Conservation (phyloP, 2,797 vertebrate genomes). For the Arctocebus calabarensis region DNA sequence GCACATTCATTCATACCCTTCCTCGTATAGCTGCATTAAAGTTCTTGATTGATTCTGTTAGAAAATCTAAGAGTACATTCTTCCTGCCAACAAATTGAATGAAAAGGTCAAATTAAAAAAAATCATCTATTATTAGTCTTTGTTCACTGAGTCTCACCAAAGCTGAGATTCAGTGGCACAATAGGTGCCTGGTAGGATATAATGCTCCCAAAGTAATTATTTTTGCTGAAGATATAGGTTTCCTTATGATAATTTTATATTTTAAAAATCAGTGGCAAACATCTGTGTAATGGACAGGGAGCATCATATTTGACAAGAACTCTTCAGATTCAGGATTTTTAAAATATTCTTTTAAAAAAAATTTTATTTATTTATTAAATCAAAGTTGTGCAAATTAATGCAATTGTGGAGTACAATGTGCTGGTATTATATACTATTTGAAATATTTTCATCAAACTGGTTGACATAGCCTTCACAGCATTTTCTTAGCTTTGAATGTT, state of each 20-base stretch:
- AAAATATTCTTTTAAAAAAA: background rate
- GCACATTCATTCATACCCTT: background rate
- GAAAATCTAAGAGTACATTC: background rate
- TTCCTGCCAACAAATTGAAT: background rate
- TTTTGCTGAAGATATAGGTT: background rate
- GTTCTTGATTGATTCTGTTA: background rate
- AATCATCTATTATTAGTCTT: background rate
- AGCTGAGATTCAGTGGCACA: background rate
- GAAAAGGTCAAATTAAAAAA: background rate
- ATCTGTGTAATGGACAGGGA: background rate
- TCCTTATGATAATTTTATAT: conserved; percentile 16
- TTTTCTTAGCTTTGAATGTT: too few relatives aligned
- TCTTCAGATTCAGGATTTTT: background rate
- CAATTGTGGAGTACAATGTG: too few relatives aligned
- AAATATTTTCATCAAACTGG: too few relatives aligned
- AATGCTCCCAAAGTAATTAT: background rate
- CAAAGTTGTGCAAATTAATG: too few relatives aligned
- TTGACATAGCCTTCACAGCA: too few relatives aligned
- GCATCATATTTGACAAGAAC: background rate
- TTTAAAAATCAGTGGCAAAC: background rate
- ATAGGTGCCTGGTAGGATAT: background rate
- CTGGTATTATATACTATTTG: too few relatives aligned
- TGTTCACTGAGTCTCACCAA: background rate
- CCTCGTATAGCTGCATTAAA: background rate
- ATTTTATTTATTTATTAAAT: background rate